Base-by-base conservation (phyloP, 2,113 vertebrate species). In the Terrapene triunguis region DNA sequence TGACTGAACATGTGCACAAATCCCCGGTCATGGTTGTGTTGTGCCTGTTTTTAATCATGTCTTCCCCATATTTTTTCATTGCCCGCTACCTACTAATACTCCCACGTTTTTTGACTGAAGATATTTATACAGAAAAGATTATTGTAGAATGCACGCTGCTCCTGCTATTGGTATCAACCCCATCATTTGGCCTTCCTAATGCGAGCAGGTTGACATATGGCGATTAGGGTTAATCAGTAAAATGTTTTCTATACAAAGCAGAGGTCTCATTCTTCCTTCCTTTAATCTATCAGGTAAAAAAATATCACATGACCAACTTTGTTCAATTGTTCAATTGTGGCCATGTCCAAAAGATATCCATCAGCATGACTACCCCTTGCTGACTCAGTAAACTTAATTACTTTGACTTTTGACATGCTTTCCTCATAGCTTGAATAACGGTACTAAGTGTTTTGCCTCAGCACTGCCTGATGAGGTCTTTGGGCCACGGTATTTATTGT, bases 281-380 rank as follows among this genome's bases (percentile, higher is more conserved):
- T 47, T 29, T 47, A 81, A 47, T n/a, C 29, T 29, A 24, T 9
- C 59, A 82, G 16, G 10, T 47, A 57, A 89, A 72, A 54, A 54
- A 19, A 47, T 0, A 24, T 14, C 5, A 0, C 4, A 22, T 1
- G 2, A 78, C 3, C 21, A 78, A 32, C 1, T 29, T 84, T 84
- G 10, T 42, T 53, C 21, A n/a, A n/a, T n/a, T n/a, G n/a, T n/a
- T n/a, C n/a, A 4, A 12, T 0, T 8, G 62, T 6, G 7, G 5
- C 2, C 3, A 5, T 4, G 4, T 24, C 35, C 55, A 54, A 80
- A 55, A 69, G 24, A 10, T 5, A 82, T n/a, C 5, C 11, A 22
- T 17, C 81, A 94, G 48, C 50, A 7, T 0, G 50, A 51, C 50
- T 22, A 3, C 6, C 12, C 57, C 38, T 22, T 16, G 47, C 54